A percentile compares a stretch with the other conserved stretches of the same genome.
phyloP scores from a whole-genome alignment of 2,113 vertebrate genomes.

The Saguinus midas region DNA sequence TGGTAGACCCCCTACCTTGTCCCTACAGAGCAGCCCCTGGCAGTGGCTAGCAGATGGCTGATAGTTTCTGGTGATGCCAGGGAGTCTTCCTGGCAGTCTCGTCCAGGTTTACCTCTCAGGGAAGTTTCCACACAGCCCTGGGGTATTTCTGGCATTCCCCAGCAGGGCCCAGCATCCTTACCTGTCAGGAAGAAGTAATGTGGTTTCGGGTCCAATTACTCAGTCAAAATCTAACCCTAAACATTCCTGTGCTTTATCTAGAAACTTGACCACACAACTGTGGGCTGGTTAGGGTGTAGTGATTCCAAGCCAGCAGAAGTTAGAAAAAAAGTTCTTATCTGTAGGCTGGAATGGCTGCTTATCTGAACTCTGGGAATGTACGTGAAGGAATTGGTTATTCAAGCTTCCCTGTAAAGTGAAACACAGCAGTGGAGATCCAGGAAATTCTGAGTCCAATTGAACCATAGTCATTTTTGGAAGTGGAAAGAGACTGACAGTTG shows the following conservation, averaged over 20 bases:
- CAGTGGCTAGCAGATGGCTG: not conserved
- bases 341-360: not conserved
- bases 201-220: constrained; percentile 43
- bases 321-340: constrained; percentile 35
- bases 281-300: not conserved
- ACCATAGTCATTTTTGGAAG: not conserved
- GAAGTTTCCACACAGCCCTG: not conserved
- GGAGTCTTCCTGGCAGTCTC: not conserved
- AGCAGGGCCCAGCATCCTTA: constrained; percentile 48
- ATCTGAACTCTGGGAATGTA: constrained; percentile 19
- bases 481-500: not conserved
- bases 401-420: not conserved
- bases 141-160: not conserved
- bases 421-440: not conserved
- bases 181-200: constrained; percentile 70
- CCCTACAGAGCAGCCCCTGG: not conserved
- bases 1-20: not conserved
- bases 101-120: not conserved
- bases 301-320: constrained; percentile 27
- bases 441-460: not conserved
- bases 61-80: not conserved
- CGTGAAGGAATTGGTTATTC: not conserved
- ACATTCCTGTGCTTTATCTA: constrained; percentile 62
- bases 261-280: constrained; percentile 47
- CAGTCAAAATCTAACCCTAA: constrained; percentile 46